phyloP scores from a whole-genome alignment of 1,140 invertebrate genomes.

The Drosophila nigrodunni region DNA sequence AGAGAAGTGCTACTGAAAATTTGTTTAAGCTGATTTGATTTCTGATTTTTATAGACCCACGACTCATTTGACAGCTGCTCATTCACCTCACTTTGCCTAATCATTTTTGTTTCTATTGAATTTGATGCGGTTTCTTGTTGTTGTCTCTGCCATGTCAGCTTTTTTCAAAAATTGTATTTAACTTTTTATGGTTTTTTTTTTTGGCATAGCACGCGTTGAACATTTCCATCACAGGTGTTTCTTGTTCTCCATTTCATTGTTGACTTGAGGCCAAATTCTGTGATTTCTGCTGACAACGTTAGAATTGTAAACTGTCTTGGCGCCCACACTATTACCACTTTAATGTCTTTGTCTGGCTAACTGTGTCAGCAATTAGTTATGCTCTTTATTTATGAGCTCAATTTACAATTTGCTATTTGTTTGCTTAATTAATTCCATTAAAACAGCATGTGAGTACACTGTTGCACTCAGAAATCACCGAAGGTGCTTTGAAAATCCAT shows the following conservation, averaged over 20 bases:
- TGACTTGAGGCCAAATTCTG: constrained; percentile 50
- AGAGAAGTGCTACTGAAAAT: constrained; percentile 69
- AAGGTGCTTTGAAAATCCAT: no score
- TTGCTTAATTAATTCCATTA: constrained; percentile 70
- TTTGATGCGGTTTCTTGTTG: constrained; percentile 17
- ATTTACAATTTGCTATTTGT: constrained; percentile 73
- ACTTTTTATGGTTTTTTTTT: not conserved
- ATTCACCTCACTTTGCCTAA: not conserved
- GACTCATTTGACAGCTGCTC: constrained; percentile 8
- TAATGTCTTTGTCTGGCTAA: constrained; percentile 71
- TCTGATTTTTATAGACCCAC: not conserved
- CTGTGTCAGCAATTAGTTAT: constrained; percentile 81
- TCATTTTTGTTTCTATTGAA: constrained; percentile 55
- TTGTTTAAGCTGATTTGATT: constrained; percentile 47
- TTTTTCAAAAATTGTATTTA: not conserved
- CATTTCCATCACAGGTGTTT: constrained; percentile 65
- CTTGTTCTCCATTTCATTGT: constrained; percentile 14
- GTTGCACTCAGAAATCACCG: not conserved
- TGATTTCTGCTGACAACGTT: constrained; percentile 65
- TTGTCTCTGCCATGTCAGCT: constrained; percentile 15
- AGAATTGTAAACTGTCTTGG: constrained; percentile 28
- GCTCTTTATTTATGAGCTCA: constrained; percentile 72
- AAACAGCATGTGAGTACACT: constrained; percentile 16
- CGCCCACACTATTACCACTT: constrained; percentile 65
- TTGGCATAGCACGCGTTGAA: constrained; percentile 60